Conservation (phyloP, 2,113 vertebrate genomes). For the Pygoscelis antarcticus region DNA sequence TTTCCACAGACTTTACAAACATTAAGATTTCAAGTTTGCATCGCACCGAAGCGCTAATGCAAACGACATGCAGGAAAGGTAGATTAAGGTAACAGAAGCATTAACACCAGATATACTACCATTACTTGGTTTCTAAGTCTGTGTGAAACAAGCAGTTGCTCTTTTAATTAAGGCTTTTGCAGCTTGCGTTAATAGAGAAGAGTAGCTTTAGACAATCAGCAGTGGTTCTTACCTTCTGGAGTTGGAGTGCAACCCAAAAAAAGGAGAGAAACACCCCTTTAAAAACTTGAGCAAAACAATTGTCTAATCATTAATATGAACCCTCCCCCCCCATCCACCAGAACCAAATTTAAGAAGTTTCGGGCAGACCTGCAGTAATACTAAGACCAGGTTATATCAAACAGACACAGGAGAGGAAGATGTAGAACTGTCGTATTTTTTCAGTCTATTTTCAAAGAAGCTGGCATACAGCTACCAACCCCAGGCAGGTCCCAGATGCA, state of each 20-base stretch:
- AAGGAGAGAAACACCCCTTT: slow-evolving; percentile 70
- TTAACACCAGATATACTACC: not conserved
- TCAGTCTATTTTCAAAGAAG: not conserved
- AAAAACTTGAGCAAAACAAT: slow-evolving; percentile 65
- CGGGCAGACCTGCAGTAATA: accelerated
- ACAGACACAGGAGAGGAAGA: accelerated
- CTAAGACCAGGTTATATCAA: accelerated
- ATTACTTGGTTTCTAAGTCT: not conserved
- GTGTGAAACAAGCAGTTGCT: not conserved
- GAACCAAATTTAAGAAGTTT: accelerated
- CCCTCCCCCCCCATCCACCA: slow-evolving; percentile 7
- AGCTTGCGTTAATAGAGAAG: not conserved
- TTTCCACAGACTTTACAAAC: not conserved
- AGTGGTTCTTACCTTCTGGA: slow-evolving; percentile 82
- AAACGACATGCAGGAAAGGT: not conserved
- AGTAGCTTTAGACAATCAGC: slow-evolving; percentile 49
- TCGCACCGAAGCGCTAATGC: not conserved
- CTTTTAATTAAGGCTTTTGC: not conserved
- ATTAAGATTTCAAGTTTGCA: not conserved
- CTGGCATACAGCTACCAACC: not conserved
- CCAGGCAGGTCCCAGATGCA: accelerated
- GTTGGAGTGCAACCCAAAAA: slow-evolving; percentile 73
- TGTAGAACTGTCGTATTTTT: accelerated
- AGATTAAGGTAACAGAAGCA: not conserved
- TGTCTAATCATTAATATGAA: not conserved